Percentiles rank a stretch among this genome's conserved stretches.
These are phyloP conservation scores for Exaiptasia diaphana DNA, from an alignment of 64 coral and sea anemone species.

Conservation along the genomic window DNA sequence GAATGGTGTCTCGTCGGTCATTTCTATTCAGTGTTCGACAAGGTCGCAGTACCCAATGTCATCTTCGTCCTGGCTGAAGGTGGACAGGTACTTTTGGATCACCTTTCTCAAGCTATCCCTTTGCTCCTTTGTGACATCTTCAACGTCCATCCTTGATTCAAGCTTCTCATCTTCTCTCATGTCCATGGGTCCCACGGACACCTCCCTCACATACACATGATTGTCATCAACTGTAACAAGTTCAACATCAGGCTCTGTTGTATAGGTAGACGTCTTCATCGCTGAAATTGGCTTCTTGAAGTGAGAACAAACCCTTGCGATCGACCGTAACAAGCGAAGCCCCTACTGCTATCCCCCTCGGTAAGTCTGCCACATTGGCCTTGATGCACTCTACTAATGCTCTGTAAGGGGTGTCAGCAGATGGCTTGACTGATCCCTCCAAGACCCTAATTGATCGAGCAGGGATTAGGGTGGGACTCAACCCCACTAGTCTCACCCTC, in stretches of 20 bases:
- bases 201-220: slow-evolving; percentile 14
- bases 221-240: neutral
- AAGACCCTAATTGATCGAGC: slow-evolving; percentile 8
- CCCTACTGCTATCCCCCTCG: slow-evolving; percentile 1
- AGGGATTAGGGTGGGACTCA: neutral
- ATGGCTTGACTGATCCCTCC: neutral
- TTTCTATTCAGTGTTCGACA: slow-evolving; percentile 34
- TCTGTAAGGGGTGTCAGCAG: neutral
- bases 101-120: neutral
- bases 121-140: neutral
- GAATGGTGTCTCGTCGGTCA: slow-evolving; percentile 27
- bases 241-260: slow-evolving; percentile 17
- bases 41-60: slow-evolving; percentile 40
- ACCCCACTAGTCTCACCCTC: neutral
- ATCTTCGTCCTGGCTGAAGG: slow-evolving; percentile 49
- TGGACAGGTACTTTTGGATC: neutral
- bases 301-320: slow-evolving; percentile 3
- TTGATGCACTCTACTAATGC: neutral
- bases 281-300: slow-evolving; percentile 21
- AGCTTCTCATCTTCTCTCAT: too few species aligned
- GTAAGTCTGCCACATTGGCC: neutral
- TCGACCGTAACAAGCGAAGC: slow-evolving; percentile 1
- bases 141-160: neutral
- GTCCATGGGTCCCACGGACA: too few species aligned
- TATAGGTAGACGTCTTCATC: slow-evolving; percentile 12